Evolutionary conservation across 1,140 invertebrate genomes (phyloP).

Genomic region (Drosophila bipectinata): DNA sequence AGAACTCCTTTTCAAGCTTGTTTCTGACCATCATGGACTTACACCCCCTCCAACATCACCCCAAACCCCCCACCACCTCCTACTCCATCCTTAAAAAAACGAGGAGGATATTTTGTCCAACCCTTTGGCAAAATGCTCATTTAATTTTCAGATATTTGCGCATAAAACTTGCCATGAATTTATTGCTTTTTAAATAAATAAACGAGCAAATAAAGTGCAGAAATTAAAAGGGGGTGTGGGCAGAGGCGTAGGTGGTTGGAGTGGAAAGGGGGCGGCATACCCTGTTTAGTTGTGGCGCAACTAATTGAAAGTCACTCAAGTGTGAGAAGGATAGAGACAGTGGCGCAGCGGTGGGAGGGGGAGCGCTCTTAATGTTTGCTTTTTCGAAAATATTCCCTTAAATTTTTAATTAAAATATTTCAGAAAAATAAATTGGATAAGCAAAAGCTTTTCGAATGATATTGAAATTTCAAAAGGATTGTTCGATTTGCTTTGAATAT

Average conservation of each 20-base stretch:
- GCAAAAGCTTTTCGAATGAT: not conserved
- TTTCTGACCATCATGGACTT: constrained; percentile 64
- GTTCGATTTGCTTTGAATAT: too few species aligned
- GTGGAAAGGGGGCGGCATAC: not conserved
- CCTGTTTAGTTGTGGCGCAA: constrained; percentile 70
- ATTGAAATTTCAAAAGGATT: not conserved
- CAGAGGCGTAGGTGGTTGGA: not conserved
- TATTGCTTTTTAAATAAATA: constrained; percentile 84
- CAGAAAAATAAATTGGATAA: constrained; percentile 12
- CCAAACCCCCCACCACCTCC: not conserved
- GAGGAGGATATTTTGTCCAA: constrained; percentile 46
- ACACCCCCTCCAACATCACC: not conserved
- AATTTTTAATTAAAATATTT: constrained; percentile 80
- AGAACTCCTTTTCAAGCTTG: constrained; percentile 53
- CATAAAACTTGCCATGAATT: constrained; percentile 83
- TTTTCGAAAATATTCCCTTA: constrained; percentile 34
- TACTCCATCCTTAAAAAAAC: too few species aligned
- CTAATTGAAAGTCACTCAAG: constrained; percentile 82
- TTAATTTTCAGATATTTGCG: constrained; percentile 80
- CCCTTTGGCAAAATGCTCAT: constrained; percentile 68
- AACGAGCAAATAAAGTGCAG: constrained; percentile 80
- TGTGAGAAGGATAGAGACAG: constrained; percentile 44
- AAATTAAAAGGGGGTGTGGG: constrained; percentile 37
- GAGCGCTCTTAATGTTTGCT: constrained; percentile 31
- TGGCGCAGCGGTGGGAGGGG: not conserved